Percentiles rank a stretch among this genome's conserved stretches.
Conservation (phyloP, 2,888 invertebrate species). For the Yponomeuta plumbellus region DNA sequence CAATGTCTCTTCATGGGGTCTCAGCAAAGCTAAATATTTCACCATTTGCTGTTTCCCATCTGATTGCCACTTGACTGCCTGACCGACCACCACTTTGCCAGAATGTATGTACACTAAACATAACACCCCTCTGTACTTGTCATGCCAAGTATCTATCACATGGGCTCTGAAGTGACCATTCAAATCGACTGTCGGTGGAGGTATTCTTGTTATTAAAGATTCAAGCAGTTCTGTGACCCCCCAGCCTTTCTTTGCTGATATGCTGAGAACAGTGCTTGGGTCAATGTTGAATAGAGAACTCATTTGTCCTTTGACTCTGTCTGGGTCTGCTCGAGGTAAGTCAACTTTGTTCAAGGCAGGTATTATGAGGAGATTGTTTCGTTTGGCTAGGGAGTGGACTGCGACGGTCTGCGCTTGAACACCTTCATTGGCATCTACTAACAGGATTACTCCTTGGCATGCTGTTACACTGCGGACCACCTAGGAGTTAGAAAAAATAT, state of each 20-base stretch:
- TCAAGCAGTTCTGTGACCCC: constrained; percentile 87
- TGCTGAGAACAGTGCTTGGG: constrained; percentile 82
- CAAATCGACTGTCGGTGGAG: constrained; percentile 80
- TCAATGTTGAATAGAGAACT: constrained; percentile 88
- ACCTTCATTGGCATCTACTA: constrained; percentile 97
- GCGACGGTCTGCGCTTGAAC: constrained; percentile 99
- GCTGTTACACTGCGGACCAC: constrained; percentile 91
- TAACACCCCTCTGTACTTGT: constrained; percentile 88
- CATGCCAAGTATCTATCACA: constrained; percentile 96
- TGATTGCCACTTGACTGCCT: constrained; percentile 83
- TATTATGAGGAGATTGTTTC: constrained; percentile 86
- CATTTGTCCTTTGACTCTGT: constrained; percentile 86
- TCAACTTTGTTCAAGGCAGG: constrained; percentile 99
- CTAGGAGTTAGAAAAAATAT: constrained; percentile 42
- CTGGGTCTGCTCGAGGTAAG: constrained; percentile 92
- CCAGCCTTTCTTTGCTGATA: constrained; percentile 94
- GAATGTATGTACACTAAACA: constrained; percentile 86
- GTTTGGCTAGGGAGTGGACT: constrained; percentile 94
- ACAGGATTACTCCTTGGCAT: constrained; percentile 94
- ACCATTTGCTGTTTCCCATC: constrained; percentile 87
- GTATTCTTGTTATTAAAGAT: constrained; percentile 86
- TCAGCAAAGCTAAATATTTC: constrained; percentile 85
- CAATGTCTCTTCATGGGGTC: constrained; percentile 83
- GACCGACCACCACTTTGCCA: constrained; percentile 83
- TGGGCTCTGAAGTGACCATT: constrained; percentile 84